Evolutionary conservation across 1,140 invertebrate species (phyloP).

Genomic region (Leptopilina boulardi): DNA sequence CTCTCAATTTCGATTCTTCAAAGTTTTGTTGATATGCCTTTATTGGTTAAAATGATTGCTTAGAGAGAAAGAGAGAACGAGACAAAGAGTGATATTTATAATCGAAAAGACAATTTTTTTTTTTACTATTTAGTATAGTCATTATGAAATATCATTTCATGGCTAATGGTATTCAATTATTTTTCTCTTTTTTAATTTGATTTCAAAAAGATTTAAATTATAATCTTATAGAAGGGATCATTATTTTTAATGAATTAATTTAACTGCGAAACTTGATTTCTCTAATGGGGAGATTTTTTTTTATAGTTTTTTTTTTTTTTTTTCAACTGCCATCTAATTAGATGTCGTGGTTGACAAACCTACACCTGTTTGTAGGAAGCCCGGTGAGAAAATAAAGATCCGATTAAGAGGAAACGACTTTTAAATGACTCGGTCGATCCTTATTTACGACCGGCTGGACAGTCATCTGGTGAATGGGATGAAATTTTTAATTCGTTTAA

Average conservation of each 20-base stretch:
- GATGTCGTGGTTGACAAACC: slow-evolving; percentile 23
- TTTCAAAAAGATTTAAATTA: background rate
- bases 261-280: background rate
- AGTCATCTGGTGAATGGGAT: background rate
- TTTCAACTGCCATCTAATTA: slow-evolving; percentile 6
- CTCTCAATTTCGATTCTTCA: slow-evolving; percentile 29
- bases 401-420: slow-evolving; percentile 23
- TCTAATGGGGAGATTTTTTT: background rate
- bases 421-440: slow-evolving; percentile 17
- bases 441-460: slow-evolving; percentile 22
- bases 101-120: too few relatives aligned
- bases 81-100: too few relatives aligned
- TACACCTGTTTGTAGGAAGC: slow-evolving; percentile 1
- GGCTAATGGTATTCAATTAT: too few relatives aligned
- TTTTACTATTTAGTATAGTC: too few relatives aligned
- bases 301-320: too few relatives aligned
- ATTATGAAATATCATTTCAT: too few relatives aligned
- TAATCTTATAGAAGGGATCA: background rate
- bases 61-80: too few relatives aligned
- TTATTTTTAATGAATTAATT: slow-evolving; percentile 4
- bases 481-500: background rate
- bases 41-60: slow-evolving; percentile 10
- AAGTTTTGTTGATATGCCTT: slow-evolving; percentile 8
- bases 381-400: slow-evolving; percentile 29
- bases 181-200: background rate